phyloP scores from a whole-genome alignment of 2,888 invertebrate species.

The Meteorus colon region DNA sequence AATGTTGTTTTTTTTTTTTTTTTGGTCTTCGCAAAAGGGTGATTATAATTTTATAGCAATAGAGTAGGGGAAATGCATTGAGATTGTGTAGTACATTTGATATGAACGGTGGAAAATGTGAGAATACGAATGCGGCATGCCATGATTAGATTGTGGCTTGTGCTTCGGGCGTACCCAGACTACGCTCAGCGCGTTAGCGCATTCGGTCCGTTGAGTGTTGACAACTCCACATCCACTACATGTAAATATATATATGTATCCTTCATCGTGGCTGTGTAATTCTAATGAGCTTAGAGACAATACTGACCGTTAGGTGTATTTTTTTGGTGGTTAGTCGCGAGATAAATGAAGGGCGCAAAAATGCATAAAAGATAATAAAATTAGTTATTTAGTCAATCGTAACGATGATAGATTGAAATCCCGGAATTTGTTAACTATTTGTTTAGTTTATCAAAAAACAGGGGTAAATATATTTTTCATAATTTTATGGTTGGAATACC shows the following conservation, averaged over 20 bases:
- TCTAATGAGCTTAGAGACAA: constrained; percentile 69
- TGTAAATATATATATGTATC: constrained; percentile 46
- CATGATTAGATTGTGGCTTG: constrained; percentile 71
- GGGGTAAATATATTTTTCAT: too few species aligned
- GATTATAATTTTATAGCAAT: neutral
- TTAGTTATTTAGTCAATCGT: too few species aligned
- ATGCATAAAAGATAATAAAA: neutral
- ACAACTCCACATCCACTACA: constrained; percentile 68
- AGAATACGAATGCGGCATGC: constrained; percentile 67
- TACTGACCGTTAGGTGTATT: constrained; percentile 33
- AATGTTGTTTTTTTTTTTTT: too few species aligned
- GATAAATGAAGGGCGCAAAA: neutral
- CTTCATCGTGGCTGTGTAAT: constrained; percentile 68
- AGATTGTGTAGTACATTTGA: neutral
- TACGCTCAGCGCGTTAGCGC: constrained; percentile 70
- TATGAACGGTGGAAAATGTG: constrained; percentile 58
- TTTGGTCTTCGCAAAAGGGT: too few species aligned
- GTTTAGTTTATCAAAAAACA: too few species aligned
- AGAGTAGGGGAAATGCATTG: constrained; percentile 2
- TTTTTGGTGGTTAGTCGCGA: neutral
- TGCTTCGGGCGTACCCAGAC: constrained; percentile 66
- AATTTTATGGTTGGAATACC: too few species aligned
- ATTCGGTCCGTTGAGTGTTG: constrained; percentile 70
- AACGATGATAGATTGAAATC: too few species aligned
- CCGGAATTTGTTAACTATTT: too few species aligned